Percentiles rank a stretch among this genome's conserved stretches.
phyloP scores from a whole-genome alignment of 23 tunicate species.

The Aplidium turbinatum region DNA sequence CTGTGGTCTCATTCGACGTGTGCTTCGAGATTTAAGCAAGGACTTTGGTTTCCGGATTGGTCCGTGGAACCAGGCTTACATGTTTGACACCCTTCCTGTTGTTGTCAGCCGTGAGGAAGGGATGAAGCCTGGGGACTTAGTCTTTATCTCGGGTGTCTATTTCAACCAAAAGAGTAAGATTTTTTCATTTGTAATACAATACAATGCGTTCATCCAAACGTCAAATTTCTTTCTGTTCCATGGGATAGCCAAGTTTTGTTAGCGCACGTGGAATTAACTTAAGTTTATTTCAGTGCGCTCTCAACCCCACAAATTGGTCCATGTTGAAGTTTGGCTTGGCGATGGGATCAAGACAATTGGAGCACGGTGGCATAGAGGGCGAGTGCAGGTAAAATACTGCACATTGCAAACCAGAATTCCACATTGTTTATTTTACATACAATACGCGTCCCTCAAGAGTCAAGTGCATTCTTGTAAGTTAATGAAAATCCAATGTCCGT shows the following conservation, averaged over 20 bases:
- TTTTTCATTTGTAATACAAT: background rate
- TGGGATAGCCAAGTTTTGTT: too few relatives aligned
- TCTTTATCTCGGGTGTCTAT: constrained; percentile 62
- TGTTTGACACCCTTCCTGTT: constrained; percentile 74
- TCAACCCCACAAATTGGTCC: constrained; percentile 63
- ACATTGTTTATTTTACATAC: too few relatives aligned
- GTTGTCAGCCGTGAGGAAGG: constrained; percentile 32
- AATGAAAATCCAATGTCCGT: too few relatives aligned
- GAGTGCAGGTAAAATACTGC: constrained; percentile 54
- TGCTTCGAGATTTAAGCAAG: constrained; percentile 42
- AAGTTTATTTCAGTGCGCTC: constrained; percentile 37
- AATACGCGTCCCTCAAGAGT: too few relatives aligned
- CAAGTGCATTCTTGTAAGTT: too few relatives aligned
- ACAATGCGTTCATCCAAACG: too few relatives aligned
- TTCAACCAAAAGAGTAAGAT: constrained; percentile 46
- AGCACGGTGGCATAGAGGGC: constrained; percentile 84
- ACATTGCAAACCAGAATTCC: too few relatives aligned
- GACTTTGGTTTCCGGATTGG: constrained; percentile 76
- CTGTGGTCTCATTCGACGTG: constrained; percentile 71
- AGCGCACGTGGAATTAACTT: too few relatives aligned
- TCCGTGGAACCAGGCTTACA: constrained; percentile 86
- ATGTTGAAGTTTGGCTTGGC: constrained; percentile 80
- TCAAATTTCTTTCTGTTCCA: too few relatives aligned
- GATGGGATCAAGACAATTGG: constrained; percentile 72
- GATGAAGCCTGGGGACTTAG: constrained; percentile 79